Conservation (phyloP, 92 coral and sea anemone species). For the Actinostola sp. region DNA sequence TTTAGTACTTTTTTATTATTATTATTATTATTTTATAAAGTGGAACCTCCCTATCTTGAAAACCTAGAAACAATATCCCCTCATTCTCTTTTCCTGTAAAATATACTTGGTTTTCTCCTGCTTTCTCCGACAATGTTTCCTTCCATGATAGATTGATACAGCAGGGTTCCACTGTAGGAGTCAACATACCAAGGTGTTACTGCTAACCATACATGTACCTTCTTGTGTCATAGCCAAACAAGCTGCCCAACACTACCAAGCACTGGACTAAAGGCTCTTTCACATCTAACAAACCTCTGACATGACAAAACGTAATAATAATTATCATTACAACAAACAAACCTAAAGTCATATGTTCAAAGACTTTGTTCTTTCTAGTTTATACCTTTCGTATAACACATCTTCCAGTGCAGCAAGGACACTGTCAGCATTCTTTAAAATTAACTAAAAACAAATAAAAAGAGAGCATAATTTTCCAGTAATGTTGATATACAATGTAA, state of each 20-base stretch:
- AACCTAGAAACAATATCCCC: no score
- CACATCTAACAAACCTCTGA: conserved; percentile 76
- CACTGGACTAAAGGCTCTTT: conserved; percentile 88
- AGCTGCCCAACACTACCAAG: conserved; percentile 77
- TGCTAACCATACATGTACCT: conserved; percentile 46
- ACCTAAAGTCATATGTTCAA: background rate
- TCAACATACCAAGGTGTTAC: background rate
- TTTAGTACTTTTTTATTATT: no score
- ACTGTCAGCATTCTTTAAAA: conserved; percentile 72
- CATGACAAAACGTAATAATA: background rate
- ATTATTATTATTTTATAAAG: no score
- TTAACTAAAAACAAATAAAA: conserved; percentile 43
- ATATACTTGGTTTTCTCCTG: no score
- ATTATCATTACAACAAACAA: no score
- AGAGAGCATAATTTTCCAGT: no score
- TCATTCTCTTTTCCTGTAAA: no score
- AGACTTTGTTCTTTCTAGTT: no score
- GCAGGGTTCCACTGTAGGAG: background rate
- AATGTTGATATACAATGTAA: no score
- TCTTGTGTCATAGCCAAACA: conserved; percentile 85
- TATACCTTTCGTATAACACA: conserved; percentile 80
- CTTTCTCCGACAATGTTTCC: no score
- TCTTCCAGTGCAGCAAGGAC: conserved; percentile 74
- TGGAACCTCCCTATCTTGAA: no score
- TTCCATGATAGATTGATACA: background rate